phyloP scores from a whole-genome alignment of 2,113 vertebrate species.

The Ardeotis arabs region DNA sequence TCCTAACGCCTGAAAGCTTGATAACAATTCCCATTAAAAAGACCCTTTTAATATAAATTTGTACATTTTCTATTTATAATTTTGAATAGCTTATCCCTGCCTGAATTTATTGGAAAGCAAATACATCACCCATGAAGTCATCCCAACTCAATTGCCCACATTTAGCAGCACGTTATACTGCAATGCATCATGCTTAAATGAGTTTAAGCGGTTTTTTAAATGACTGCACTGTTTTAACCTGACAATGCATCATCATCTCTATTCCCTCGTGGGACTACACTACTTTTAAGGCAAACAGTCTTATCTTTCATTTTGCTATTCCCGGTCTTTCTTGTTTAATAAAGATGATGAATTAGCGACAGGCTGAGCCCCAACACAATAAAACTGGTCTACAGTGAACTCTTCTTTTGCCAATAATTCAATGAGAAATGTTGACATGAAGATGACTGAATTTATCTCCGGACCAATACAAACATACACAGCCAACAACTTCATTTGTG shows the following conservation, averaged over 20 bases:
- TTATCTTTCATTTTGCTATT: conserved; percentile 16
- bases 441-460: background rate
- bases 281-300: conserved; percentile 10
- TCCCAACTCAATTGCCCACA: background rate
- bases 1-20: background rate
- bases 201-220: conserved; percentile 3
- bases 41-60: background rate
- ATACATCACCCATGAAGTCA: background rate
- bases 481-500: background rate
- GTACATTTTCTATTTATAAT: background rate
- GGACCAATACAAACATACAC: background rate
- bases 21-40: background rate
- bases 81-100: conserved; percentile 1
- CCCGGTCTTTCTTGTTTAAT: conserved; percentile 8
- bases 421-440: background rate
- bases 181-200: conserved; percentile 7
- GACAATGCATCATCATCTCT: conserved; percentile 23
- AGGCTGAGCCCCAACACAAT: background rate
- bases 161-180: background rate
- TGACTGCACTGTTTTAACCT: conserved; percentile 5
- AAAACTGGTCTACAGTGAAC: background rate
- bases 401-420: background rate
- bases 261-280: background rate
- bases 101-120: conserved; percentile 29
- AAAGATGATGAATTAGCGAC: conserved; percentile 39